Evolutionary conservation across 2,888 invertebrate species (phyloP).

Genomic region (Phaedon cochleariae): DNA sequence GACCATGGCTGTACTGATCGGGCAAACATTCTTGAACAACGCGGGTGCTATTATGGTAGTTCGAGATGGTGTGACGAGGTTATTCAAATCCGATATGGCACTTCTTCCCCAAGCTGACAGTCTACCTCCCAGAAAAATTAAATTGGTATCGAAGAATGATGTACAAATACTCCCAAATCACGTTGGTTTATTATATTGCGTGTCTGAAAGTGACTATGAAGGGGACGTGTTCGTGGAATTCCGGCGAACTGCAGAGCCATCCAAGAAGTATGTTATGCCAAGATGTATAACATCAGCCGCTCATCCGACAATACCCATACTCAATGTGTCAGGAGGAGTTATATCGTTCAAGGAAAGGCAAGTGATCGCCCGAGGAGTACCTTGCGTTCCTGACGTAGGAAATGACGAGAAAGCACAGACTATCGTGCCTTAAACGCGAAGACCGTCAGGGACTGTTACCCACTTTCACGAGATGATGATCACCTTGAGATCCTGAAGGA

Average conservation of each 20-base stretch:
- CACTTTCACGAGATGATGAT: slow-evolving; percentile 53
- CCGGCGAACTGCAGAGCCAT: slow-evolving; percentile 17
- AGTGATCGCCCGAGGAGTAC: slow-evolving; percentile 12
- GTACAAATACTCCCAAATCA: slow-evolving; percentile 16
- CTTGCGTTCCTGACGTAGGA: neutral
- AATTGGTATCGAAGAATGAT: neutral
- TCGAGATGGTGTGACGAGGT: neutral
- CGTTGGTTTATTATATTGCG: slow-evolving; percentile 25
- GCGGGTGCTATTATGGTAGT: slow-evolving; percentile 10
- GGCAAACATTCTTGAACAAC: slow-evolving; percentile 24
- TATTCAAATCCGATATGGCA: slow-evolving; percentile 10
- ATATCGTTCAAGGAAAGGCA: slow-evolving; percentile 23
- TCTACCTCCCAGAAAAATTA: slow-evolving; percentile 8
- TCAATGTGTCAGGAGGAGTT: slow-evolving; percentile 20
- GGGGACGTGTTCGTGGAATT: slow-evolving; percentile 27
- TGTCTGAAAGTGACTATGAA: slow-evolving; percentile 1
- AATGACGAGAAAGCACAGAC: slow-evolving; percentile 25
- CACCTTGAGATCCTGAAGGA: slow-evolving; percentile 45
- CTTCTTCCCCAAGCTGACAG: slow-evolving; percentile 7
- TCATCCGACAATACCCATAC: slow-evolving; percentile 16
- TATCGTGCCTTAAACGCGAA: slow-evolving; percentile 50
- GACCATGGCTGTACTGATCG: slow-evolving; percentile 36
- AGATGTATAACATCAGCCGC: slow-evolving; percentile 18
- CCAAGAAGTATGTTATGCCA: slow-evolving; percentile 24
- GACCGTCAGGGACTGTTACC: slow-evolving; percentile 51